Percentiles rank a stretch among this genome's conserved stretches.
phyloP scores from a whole-genome alignment of 2,113 vertebrate species.

The Agapornis roseicollis region DNA sequence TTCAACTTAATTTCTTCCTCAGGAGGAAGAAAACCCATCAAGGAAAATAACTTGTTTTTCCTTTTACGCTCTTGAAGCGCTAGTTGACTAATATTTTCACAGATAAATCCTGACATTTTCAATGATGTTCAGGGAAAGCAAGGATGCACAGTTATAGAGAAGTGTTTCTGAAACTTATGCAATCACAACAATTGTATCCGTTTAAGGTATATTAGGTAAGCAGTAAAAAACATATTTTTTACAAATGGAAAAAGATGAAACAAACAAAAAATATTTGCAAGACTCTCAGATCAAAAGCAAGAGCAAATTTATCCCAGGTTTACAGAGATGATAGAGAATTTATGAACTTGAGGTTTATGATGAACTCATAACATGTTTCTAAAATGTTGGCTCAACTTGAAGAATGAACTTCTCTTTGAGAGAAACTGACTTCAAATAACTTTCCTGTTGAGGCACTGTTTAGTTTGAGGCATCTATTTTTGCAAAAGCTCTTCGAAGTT shows the following conservation, averaged over 20 bases:
- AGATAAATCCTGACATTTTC: constrained; percentile 7
- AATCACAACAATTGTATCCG: neutral
- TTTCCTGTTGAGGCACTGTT: constrained; percentile 28
- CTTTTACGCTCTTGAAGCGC: neutral
- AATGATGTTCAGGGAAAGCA: neutral
- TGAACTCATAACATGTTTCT: neutral
- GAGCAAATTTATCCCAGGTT: neutral
- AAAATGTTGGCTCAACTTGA: constrained; percentile 16
- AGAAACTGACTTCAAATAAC: constrained; percentile 15
- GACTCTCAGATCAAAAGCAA: neutral
- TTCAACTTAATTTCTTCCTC: neutral
- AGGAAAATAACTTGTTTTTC: neutral
- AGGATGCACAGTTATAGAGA: neutral
- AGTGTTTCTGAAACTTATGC: neutral
- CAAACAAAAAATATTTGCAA: constrained; percentile 27
- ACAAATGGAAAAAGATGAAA: constrained; percentile 19
- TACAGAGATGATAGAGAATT: neutral
- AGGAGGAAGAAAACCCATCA: neutral
- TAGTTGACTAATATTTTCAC: neutral
- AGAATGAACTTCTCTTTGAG: constrained; percentile 11
- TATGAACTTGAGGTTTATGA: neutral
- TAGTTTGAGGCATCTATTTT: constrained; percentile 19
- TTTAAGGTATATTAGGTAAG: constrained; percentile 1
- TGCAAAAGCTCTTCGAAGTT: constrained; percentile 14
- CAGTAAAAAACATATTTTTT: neutral